Percentiles rank a stretch among this genome's conserved stretches.
These are phyloP conservation scores for Dasypus novemcinctus DNA, from an alignment of 2,113 vertebrate species.

Conservation along the genomic window DNA sequence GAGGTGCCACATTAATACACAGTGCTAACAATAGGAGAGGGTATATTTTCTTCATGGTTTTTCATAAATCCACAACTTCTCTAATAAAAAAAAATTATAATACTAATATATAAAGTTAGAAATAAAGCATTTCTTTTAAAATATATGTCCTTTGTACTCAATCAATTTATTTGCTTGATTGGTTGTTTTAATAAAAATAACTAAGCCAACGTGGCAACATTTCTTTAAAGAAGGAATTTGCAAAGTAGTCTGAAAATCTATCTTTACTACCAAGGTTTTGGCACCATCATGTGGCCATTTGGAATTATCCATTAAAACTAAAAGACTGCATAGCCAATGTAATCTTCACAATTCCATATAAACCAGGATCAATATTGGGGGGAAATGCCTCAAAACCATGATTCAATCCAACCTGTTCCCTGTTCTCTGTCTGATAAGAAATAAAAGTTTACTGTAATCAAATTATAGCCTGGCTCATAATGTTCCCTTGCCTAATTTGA, in stretches of 20 bases:
- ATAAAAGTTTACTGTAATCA: neutral
- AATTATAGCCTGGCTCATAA: neutral
- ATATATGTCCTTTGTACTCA: neutral
- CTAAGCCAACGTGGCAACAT: neutral
- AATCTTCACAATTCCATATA: neutral
- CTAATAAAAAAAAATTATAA: no score
- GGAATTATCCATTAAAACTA: neutral
- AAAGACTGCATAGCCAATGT: neutral
- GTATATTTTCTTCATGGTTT: no score
- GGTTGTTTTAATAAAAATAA: neutral
- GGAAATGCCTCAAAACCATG: neutral
- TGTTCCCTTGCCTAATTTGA: neutral
- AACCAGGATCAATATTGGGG: neutral
- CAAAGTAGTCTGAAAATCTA: neutral
- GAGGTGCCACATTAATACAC: no score
- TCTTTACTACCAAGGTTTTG: slow-evolving; percentile 52
- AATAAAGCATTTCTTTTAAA: slow-evolving; percentile 14
- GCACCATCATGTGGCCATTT: slow-evolving; percentile 74
- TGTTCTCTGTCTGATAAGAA: neutral
- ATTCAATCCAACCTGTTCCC: neutral
- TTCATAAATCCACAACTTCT: no score
- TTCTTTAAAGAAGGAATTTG: neutral
- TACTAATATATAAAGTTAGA: neutral
- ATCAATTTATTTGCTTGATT: neutral
- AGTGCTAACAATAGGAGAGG: no score